phyloP scores from a whole-genome alignment of 2,888 invertebrate species.

The Drosophila tanythrix region DNA sequence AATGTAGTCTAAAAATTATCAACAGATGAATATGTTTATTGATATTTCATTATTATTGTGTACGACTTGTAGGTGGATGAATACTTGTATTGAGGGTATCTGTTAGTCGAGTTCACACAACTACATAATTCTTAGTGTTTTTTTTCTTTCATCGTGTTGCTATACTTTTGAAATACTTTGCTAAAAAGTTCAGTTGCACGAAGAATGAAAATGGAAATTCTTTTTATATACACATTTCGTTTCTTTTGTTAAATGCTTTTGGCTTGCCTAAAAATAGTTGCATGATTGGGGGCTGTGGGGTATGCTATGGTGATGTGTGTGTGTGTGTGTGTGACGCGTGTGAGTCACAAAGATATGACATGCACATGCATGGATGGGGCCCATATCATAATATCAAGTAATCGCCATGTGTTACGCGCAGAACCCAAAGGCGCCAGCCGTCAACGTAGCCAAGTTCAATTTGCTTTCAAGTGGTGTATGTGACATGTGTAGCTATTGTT shows the following conservation, averaged over 20 bases:
- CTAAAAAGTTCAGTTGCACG: slow-evolving; percentile 42
- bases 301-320: background rate
- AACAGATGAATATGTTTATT: background rate
- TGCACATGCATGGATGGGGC: slow-evolving; percentile 4
- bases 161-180: slow-evolving; percentile 23
- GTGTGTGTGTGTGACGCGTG: slow-evolving; percentile 12
- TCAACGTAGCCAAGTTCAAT: slow-evolving; percentile 67
- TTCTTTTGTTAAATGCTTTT: slow-evolving; percentile 61
- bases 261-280: slow-evolving; percentile 60
- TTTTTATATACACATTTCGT: slow-evolving; percentile 32
- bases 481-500: slow-evolving; percentile 36
- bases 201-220: slow-evolving; percentile 60
- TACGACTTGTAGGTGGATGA: background rate
- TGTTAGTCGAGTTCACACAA: background rate
- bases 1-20: background rate
- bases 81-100: slow-evolving; percentile 15
- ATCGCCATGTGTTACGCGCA: slow-evolving; percentile 67
- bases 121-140: background rate
- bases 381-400: slow-evolving; percentile 61
- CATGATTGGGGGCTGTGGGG: background rate
- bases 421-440: slow-evolving; percentile 65
- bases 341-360: slow-evolving; percentile 55
- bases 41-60: background rate
- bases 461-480: slow-evolving; percentile 64
- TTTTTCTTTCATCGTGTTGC: background rate